A percentile compares a stretch with the other conserved stretches of the same genome.
Evolutionary conservation across 2,888 invertebrate species (phyloP).

Genomic region (Oscheius sp.): DNA sequence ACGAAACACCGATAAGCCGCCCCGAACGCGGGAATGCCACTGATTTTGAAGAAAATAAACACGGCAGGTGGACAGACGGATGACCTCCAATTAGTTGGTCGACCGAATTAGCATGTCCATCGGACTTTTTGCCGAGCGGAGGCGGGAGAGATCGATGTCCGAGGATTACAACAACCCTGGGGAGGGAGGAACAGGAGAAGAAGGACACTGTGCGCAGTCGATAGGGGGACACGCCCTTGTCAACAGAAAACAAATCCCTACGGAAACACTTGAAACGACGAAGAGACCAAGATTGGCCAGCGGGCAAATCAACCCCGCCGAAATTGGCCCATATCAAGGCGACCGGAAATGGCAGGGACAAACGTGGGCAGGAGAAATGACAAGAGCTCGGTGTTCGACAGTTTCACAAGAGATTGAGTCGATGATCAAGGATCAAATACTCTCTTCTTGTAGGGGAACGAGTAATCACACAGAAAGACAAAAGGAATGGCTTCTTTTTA

Average conservation of each 20-base stretch:
- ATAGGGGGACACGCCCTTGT: slow-evolving; percentile 30
- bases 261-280: slow-evolving; percentile 26
- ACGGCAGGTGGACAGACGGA: slow-evolving; percentile 8
- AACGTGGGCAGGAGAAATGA: background rate
- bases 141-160: slow-evolving; percentile 30
- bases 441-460: too few relatives aligned
- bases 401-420: too few relatives aligned
- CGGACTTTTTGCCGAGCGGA: slow-evolving; percentile 19
- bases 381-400: background rate
- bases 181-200: slow-evolving; percentile 1
- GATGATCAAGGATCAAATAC: too few relatives aligned
- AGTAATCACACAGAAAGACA: too few relatives aligned
- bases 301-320: background rate
- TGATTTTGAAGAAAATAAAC: background rate
- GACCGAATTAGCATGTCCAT: slow-evolving; percentile 22
- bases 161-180: slow-evolving; percentile 23
- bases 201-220: slow-evolving; percentile 24
- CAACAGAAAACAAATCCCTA: slow-evolving; percentile 37
- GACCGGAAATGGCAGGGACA: slow-evolving; percentile 5
- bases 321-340: slow-evolving; percentile 27
- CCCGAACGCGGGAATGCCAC: background rate
- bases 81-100: slow-evolving; percentile 20
- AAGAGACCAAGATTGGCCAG: slow-evolving; percentile 3
- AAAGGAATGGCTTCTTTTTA: too few relatives aligned
- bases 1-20: background rate